Base-by-base conservation (phyloP, 2,888 invertebrate genomes). In the Lutraria lutraria region DNA sequence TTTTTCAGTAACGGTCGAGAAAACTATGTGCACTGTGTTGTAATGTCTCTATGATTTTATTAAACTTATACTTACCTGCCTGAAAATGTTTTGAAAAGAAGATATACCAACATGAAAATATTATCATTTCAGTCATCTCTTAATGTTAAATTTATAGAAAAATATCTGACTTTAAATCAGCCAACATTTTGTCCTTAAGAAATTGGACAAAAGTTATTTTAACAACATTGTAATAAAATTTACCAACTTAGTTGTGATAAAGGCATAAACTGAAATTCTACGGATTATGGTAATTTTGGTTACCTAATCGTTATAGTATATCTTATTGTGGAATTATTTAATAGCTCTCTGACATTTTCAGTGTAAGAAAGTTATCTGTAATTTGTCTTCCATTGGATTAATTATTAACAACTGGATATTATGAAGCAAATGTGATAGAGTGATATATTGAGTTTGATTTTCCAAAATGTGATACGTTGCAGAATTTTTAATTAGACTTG, bases 251-350 rank as follows among this genome's bases (percentile, higher is more conserved):
- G 83, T 79, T 34, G 43, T 83, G 83, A 83, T 83, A 83, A n/a
- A 12, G 72, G 29, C 79, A 56, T 87, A 72, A 87, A 83, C 83
- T 83, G 87, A 54, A 79, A 56, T 87, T 79, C 29, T 19, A 56
- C 52, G 54, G 83, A 83, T 68, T 83, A 72, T 83, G 2, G 56
- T 19, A 56, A 56, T 56, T 56, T 56, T 56, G 15, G 13, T 56
- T 56, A 56, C 2, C 6, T 56, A 8, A 68, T 12, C 6, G 12
- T 4, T 68, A 68, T 60, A 8, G 60, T 68, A 68, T 25, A 68
- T 68, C 21, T 68, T n/a, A 8, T 16, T 68, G 12, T 0, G 25
- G 25, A 8, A 12, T 68, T n/a, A 68, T 2, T 25, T 43, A 43
- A 43, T 8, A 43, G 8, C 43, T 43, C 25, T 25, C 63, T 25